Evolutionary conservation across 2,888 invertebrate genomes (phyloP), one percentile per base, ranked within the genome.

Genomic region (Dryobota labecula): DNA sequence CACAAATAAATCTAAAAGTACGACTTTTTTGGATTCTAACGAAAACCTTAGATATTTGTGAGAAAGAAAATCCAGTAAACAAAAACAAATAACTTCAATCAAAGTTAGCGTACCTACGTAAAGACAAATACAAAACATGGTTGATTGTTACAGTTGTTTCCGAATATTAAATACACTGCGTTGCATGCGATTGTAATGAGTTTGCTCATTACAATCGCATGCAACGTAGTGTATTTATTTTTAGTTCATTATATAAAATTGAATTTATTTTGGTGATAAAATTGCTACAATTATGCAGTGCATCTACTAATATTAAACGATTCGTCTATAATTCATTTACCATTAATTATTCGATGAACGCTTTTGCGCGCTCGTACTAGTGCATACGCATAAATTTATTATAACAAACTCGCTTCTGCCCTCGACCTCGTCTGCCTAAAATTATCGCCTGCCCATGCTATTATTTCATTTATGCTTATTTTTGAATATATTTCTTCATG

Each of bases 311-410:
- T 71, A 73, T 62, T 68, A 73, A 80, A 76, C 65, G 65, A 60
- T 78, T 66, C 63, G 70, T 68, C 60, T 70, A 77, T 83, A 76
- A 78, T 76, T 81, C 36, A 84, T 84, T 81, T 78, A 63, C 43
- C 70, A 66, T 77, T 85, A 73, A 83, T 85, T 75, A 83, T 79
- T 80, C 72, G 27, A 68, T 67, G 70, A 72, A 75, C 58, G 73
- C 70, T 77, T 77, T 78, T 73, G 61, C 60, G 64, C 68, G 71
- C 51, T 45, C 58, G 60, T 70, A 73, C 73, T 80, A 69, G 79
- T 62, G 66, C 64, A 73, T 53, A 60, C 53, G 61, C 73, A 76
- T 73, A 77, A 64, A 74, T 76, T 76, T 78, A 76, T 74, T 68
- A 66, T 57, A 78, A 70, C 61, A 72, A 84, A n/a, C n/a, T n/a